Conservation (phyloP, 2,888 invertebrate species). For the Drosophila bunnanda region DNA sequence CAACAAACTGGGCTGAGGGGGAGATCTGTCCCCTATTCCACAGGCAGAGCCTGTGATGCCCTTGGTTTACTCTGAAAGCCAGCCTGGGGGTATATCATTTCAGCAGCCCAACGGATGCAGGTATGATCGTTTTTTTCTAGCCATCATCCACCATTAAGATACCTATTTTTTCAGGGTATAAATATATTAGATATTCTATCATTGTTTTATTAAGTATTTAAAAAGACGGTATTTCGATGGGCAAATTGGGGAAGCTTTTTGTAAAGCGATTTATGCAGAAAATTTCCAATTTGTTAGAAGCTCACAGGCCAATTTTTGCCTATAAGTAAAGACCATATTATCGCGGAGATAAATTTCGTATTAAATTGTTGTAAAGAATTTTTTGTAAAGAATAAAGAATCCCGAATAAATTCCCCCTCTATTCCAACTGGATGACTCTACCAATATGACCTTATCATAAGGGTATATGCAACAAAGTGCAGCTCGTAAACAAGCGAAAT, state of each 20-base stretch:
- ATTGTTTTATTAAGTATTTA: background rate
- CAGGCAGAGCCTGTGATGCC: constrained; percentile 21
- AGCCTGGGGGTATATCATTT: background rate
- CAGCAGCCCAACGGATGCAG: constrained; percentile 5
- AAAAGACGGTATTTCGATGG: too few species aligned
- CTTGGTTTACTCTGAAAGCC: constrained; percentile 11
- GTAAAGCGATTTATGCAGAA: too few species aligned
- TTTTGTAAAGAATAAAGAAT: too few species aligned
- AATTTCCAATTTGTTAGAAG: too few species aligned
- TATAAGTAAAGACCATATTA: too few species aligned
- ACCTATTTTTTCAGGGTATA: background rate
- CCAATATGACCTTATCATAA: constrained; percentile 17
- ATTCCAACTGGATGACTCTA: background rate
- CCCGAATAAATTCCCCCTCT: background rate
- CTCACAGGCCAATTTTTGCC: too few species aligned
- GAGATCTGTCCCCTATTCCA: constrained; percentile 6
- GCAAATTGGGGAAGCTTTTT: too few species aligned
- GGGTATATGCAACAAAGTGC: constrained; percentile 68
- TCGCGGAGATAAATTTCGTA: background rate
- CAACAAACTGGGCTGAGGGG: constrained; percentile 39
- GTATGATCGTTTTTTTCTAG: background rate
- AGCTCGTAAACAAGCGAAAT: constrained; percentile 75
- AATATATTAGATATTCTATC: background rate
- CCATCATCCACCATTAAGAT: background rate
- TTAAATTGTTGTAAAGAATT: background rate